Evolutionary conservation across 2,113 vertebrate species (phyloP).

Genomic region (Paratilapia polleni): DNA sequence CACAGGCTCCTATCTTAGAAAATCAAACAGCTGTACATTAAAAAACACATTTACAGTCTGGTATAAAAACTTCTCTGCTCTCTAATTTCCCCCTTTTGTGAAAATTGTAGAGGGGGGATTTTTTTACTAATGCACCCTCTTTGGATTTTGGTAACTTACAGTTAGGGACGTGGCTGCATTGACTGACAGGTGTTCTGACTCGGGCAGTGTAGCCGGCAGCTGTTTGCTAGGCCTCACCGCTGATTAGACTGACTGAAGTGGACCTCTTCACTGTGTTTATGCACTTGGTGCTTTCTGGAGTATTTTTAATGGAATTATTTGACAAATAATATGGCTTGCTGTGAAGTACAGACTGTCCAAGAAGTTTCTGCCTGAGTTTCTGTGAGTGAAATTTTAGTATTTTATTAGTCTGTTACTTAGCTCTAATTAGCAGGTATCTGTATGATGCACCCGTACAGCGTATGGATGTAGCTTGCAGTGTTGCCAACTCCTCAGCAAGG

Average conservation of each 20-base stretch:
- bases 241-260: not conserved
- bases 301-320: not conserved
- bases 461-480: not conserved
- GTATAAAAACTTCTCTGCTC: too few species aligned
- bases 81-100: not conserved
- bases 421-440: not conserved
- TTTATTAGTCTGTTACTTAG: not conserved
- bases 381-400: not conserved
- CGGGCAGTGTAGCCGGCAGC: not conserved
- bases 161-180: not conserved
- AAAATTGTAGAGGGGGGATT: too few species aligned
- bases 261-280: not conserved
- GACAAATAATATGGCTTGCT: not conserved
- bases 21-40: not conserved
- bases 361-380: not conserved
- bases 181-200: fast-evolving
- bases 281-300: fast-evolving
- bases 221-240: not conserved
- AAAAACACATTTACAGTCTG: too few species aligned
- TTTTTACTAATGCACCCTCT: not conserved
- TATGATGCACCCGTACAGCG: not conserved
- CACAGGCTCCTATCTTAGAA: too few species aligned
- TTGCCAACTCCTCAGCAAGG: too few species aligned
- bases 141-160: not conserved
- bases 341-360: not conserved